Base-by-base conservation (phyloP, 2,888 invertebrate species). In the Meta bourneti region DNA sequence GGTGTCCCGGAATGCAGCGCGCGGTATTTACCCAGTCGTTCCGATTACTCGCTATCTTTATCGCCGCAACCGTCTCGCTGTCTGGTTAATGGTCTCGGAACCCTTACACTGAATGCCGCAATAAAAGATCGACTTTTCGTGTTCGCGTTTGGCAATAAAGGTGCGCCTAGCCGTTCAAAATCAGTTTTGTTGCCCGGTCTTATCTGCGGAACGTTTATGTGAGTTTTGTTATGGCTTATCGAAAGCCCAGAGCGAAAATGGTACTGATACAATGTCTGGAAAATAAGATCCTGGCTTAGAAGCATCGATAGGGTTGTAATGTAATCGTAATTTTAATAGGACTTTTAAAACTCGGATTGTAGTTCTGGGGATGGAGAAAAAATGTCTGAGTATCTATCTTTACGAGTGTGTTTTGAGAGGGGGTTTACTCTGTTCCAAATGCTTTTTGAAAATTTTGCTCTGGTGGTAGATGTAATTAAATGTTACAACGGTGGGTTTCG, bases 1-100 rank as follows among this genome's bases (percentile, higher is more conserved):
- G 61, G 61, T 61, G 61, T 11, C 2, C 61, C 61, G 6, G 61
- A n/a, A n/a, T n/a, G n/a, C n/a, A n/a, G n/a, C n/a, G n/a, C n/a
- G 48, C 49, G 49, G n/a, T 74, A 77, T 77, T n/a, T 49, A 48
- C n/a, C 77, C 49, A 13, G 34, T 74, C 74, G 19, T 19, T 34
- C 4, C 34, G 34, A 79, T 83, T 72, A 72, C 61, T 70, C 20
- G 9, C 78, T 86, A 86, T 86, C 86, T 86, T 78, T 86, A 86
- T 78, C 8, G 78, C 51, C 78, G 13, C 34, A 78, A 86, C 77
- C 69, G 70, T 70, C 51, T 70, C 61, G 20, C 20, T 61, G 52
- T 48, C 34, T 49, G 20, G n/a, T 77, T 78, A 78, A 86, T 78
- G 61, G 78, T 48, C 61, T 19, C 19, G 7, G 51, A 48, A 20